These are phyloP conservation scores for Felis chaus DNA, from an alignment of 2,113 vertebrate species.

Conservation along the genomic window DNA sequence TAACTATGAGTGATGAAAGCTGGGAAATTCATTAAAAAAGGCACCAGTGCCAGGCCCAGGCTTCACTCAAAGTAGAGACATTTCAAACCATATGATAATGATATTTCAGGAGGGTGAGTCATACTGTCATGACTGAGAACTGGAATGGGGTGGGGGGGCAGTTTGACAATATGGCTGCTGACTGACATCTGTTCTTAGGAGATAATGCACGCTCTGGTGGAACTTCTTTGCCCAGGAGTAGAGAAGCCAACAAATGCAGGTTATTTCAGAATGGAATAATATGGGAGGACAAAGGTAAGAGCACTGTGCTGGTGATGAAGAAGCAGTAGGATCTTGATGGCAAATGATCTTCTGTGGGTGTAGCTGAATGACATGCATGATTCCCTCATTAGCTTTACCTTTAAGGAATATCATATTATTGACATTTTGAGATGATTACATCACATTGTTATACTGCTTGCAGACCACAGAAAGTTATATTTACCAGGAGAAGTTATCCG, in stretches of 20 bases:
- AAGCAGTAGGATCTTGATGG: neutral
- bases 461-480: neutral
- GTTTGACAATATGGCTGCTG: neutral
- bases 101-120: neutral
- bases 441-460: neutral
- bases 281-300: neutral
- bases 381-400: neutral
- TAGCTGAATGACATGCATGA: neutral
- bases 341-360: neutral
- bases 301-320: neutral
- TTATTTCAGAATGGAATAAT: neutral
- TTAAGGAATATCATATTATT: neutral
- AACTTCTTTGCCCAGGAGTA: neutral
- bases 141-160: neutral
- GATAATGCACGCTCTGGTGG: neutral
- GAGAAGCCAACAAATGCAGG: neutral
- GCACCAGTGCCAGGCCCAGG: no score
- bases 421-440: neutral
- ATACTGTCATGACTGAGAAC: neutral
- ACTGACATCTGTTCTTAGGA: neutral
- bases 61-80: neutral
- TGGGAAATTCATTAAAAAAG: neutral
- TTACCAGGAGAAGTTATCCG: neutral
- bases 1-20: neutral
- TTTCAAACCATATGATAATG: neutral